Conservation (phyloP, 2,888 invertebrate genomes). For the Lithophane leautieri region DNA sequence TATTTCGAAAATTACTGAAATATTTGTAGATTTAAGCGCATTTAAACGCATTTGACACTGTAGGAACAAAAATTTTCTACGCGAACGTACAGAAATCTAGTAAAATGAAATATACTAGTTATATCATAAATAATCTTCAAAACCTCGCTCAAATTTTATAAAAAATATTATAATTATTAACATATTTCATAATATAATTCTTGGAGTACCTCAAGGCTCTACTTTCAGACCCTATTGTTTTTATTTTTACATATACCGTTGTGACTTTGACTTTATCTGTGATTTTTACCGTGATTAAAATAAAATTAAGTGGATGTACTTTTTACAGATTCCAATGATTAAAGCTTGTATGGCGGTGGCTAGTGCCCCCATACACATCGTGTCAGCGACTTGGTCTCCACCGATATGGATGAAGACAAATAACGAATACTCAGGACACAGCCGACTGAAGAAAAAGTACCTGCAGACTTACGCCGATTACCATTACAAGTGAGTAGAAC, state of each 20-base stretch:
- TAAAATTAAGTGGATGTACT: no score
- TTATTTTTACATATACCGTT: no score
- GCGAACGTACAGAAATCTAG: background rate
- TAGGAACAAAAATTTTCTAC: background rate
- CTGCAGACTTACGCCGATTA: conserved; percentile 95
- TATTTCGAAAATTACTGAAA: background rate
- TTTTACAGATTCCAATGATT: conserved; percentile 85
- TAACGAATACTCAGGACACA: conserved; percentile 85
- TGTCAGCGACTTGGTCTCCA: conserved; percentile 91
- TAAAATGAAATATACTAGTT: background rate
- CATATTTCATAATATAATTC: no score
- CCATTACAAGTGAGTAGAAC: conserved; percentile 88
- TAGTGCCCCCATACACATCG: conserved; percentile 77
- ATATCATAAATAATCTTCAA: background rate
- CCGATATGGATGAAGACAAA: conserved; percentile 92
- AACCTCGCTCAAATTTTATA: background rate
- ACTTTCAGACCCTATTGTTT: background rate
- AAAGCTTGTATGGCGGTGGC: conserved; percentile 76
- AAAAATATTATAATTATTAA: no score
- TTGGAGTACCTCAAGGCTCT: background rate
- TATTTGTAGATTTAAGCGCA: background rate
- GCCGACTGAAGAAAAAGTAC: conserved; percentile 85
- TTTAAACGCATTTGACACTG: background rate
- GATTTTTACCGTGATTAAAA: background rate
- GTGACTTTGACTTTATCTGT: no score